Evolutionary conservation across 2,113 vertebrate species (phyloP), one percentile per base, ranked within the genome.

Genomic region (Chionomys nivalis): DNA sequence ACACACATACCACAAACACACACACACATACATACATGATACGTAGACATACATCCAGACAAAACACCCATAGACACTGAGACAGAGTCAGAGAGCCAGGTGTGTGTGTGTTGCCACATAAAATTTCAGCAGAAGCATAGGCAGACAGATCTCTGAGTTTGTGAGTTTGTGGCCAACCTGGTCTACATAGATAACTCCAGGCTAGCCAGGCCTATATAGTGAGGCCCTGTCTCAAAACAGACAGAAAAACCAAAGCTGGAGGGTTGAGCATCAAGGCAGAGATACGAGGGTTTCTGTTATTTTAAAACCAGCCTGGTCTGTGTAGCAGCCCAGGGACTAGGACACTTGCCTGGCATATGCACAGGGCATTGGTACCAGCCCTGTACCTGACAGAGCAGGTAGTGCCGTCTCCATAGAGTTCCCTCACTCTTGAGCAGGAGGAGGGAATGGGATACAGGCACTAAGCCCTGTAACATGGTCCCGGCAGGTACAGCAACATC

Each of bases 401-500:
- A 39, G 36, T 63, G 3, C 24, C 1, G 1, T 83, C 52, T 61
- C 55, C 33, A 28, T 63, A 13, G 55, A 26, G 12, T 9, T n/a
- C 13, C 24, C 81, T 61, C 55, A 28, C 58, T 42, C 7, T 63
- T 65, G 7, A 61, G 21, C 58, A 19, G 39, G n/a, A 42, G 24
- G 55, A 11, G n/a, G 26, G 81, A 39, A 12, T 68, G 63, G 26
- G 61, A 17, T 36, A 11, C 28, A 66, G 83, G 63, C 63, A 14
- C 58, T 42, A 9, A 85, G 63, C 28, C 26, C 63, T 68, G 11
- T 47, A 23, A 8, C 16, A 5, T 12, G 0, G 5, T n/a, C 88
- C 33, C 2, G 26, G 8, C 94, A 99, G 99, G 99, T 99, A 99
- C 98, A 99, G 99, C 98, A 99, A 99, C 97, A 99, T 99, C 65